Percentiles rank a stretch among this genome's conserved stretches.
Conservation (phyloP, 1,140 invertebrate species). For the Aphelinus atriplicis region DNA sequence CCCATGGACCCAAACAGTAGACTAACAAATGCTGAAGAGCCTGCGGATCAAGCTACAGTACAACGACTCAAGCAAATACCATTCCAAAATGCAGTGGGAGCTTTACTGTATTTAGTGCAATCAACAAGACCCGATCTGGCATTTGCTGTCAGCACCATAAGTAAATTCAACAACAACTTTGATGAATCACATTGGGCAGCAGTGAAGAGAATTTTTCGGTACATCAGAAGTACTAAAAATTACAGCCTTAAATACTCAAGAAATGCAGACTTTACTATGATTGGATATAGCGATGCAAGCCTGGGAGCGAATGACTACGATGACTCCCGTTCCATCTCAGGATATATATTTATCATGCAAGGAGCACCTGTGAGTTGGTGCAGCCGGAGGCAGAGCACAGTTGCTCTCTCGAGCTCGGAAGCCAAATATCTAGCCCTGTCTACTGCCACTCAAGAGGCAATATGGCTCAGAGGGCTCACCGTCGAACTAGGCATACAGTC, state of each 20-base stretch:
- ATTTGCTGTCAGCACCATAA: background rate
- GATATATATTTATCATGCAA: background rate
- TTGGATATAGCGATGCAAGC: conserved; percentile 5
- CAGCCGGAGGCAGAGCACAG: background rate
- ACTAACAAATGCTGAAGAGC: background rate
- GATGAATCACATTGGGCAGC: background rate
- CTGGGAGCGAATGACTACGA: background rate
- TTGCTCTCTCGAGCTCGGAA: background rate
- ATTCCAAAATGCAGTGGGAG: background rate
- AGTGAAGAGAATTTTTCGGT: conserved; percentile 3
- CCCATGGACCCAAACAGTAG: background rate
- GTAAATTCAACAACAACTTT: background rate
- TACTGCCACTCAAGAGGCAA: background rate
- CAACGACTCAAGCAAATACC: background rate
- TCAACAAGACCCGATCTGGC: background rate
- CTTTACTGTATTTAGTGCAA: background rate
- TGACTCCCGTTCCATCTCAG: background rate
- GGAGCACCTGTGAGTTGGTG: background rate
- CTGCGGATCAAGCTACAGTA: background rate
- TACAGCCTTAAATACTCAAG: background rate
- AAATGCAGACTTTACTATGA: background rate
- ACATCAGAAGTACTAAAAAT: conserved; percentile 1
- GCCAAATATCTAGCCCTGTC: background rate
- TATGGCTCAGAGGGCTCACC: background rate
- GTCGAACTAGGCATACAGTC: background rate